Base-by-base conservation (phyloP, 2,797 vertebrate genomes). In the Labeo calbasu region DNA sequence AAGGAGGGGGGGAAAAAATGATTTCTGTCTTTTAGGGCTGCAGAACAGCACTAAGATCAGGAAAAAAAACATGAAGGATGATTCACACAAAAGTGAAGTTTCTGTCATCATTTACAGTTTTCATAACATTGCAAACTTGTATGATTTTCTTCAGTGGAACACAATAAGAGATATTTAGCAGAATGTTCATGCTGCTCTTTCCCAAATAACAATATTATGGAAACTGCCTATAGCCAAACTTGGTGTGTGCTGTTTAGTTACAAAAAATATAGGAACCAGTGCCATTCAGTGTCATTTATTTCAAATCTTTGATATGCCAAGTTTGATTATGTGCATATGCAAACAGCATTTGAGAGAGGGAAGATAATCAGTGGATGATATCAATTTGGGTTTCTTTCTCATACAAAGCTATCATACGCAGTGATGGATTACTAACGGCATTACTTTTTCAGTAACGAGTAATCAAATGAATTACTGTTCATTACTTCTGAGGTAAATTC, bases 121-220 rank as follows among this genome's bases (percentile, higher is more conserved):
- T 75, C 28, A 10, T 9, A 8, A 9, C 72, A 40, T n/a, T 15
- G 2, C 51, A 55, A 36, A 55, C 15, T 12, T 17, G 1, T 13
- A 55, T 36, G 2, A 14, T 36, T 55, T 75, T 55, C 11, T 14
- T 36, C 6, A 36, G 5, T 75, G 12, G 21, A 75, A 57, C 19
- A 14, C 51, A 76, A 40, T 50, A 75, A 21, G 12, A 40, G 19
- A 14, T 40, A 12, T 32, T 73, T 53, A 32, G 25, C 48, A 73
- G 48, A 40, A 76, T 57, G 28, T 57, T 40, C 53, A 55, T 5
- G 12, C 72, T 76, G 36, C 68, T 81, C 15, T 40, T 76, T 75
- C 36, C 12, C 17, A 75, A 36, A 36, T 36, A 53, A 11, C 48
- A 53, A 32, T 55, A 17, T 21, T 12, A 75, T 36, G n/a, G 5